Evolutionary conservation across 2,113 vertebrate genomes (phyloP).

Genomic region (Grus americana): DNA sequence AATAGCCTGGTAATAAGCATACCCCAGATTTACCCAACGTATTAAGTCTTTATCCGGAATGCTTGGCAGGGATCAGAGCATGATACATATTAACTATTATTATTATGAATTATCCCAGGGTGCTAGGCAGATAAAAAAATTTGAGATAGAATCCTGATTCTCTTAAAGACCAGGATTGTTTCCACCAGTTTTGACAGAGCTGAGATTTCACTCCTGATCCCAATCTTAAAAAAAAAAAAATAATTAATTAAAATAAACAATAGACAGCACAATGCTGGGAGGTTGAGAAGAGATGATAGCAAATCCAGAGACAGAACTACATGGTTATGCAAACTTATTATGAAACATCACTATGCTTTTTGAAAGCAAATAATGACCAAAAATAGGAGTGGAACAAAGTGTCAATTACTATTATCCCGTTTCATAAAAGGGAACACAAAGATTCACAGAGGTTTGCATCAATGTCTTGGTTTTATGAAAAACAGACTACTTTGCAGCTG

Average conservation of each 20-base stretch:
- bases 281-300: not conserved
- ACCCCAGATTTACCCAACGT: not conserved
- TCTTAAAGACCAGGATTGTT: not conserved
- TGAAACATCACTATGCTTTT: constrained; percentile 1
- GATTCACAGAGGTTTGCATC: constrained; percentile 1
- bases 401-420: not conserved
- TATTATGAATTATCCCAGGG: not conserved
- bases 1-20: not conserved
- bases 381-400: constrained; percentile 17
- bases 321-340: constrained; percentile 28
- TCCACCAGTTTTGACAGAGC: not conserved
- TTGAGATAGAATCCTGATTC: not conserved
- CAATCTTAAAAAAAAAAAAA: not conserved
- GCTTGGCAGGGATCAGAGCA: not conserved
- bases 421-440: constrained; percentile 3
- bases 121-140: not conserved
- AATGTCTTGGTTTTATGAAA: not conserved
- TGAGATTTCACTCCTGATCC: not conserved
- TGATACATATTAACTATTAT: not conserved
- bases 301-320: not conserved
- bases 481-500: not conserved
- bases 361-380: not conserved
- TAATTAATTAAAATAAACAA: not conserved
- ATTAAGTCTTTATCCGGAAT: not conserved
- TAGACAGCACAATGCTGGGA: not conserved